Evolutionary conservation across 2,888 invertebrate genomes (phyloP).

Genomic region (Eilema sororculum): DNA sequence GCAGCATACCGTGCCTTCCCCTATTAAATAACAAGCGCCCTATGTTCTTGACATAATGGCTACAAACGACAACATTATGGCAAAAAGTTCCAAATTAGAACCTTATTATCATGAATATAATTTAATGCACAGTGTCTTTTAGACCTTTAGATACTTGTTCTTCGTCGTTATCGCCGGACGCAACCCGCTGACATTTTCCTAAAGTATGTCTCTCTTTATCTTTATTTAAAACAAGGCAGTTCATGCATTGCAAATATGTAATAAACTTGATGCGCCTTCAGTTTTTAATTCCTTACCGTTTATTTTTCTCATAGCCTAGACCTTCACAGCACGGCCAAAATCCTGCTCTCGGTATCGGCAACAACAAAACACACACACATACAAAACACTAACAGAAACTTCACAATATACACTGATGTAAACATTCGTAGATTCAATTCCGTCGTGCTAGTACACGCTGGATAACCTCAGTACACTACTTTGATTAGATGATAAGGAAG

Average conservation of each 20-base stretch:
- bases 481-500: constrained; percentile 72
- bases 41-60: constrained; percentile 64
- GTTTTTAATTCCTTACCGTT: constrained; percentile 72
- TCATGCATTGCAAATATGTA: constrained; percentile 44
- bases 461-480: constrained; percentile 64
- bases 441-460: constrained; percentile 54
- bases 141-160: constrained; percentile 49
- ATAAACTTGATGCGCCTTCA: constrained; percentile 35
- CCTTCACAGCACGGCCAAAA: constrained; percentile 81
- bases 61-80: constrained; percentile 52
- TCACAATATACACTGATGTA: constrained; percentile 65
- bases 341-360: constrained; percentile 75
- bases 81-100: constrained; percentile 52
- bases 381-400: constrained; percentile 73
- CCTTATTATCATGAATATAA: constrained; percentile 32
- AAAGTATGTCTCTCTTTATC: constrained; percentile 54
- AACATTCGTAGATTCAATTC: constrained; percentile 56
- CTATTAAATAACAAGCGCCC: constrained; percentile 65
- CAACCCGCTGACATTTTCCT: constrained; percentile 64
- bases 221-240: constrained; percentile 41
- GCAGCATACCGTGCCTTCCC: constrained; percentile 61
- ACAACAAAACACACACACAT: constrained; percentile 83
- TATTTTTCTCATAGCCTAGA: constrained; percentile 85
- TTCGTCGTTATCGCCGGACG: constrained; percentile 60
- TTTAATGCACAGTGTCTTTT: constrained; percentile 17